These are phyloP conservation scores for Platalea minor DNA, from an alignment of 2,797 vertebrate genomes.

Conservation along the genomic window DNA sequence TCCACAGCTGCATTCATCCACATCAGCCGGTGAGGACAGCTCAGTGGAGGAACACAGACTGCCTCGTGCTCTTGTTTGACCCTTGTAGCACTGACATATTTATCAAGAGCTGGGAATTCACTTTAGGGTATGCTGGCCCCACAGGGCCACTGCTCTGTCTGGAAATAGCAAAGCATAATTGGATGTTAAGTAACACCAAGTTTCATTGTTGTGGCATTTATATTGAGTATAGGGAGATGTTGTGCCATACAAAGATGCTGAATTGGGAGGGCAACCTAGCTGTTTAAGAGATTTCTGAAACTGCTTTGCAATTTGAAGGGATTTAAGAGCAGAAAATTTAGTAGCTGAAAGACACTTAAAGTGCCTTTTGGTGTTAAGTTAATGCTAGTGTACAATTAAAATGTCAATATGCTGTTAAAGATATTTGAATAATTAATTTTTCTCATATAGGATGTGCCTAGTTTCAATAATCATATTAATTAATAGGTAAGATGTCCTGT, in stretches of 20 bases:
- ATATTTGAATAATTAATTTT: slow-evolving; percentile 22
- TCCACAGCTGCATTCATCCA: background rate
- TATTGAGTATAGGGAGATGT: background rate
- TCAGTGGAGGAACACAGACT: background rate
- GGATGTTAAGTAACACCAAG: background rate
- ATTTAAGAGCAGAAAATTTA: background rate
- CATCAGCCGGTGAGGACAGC: background rate
- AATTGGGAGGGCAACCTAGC: background rate
- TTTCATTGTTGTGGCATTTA: background rate
- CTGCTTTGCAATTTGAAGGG: background rate
- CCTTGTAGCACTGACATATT: slow-evolving; percentile 8
- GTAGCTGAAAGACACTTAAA: background rate
- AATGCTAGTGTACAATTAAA: slow-evolving; percentile 18
- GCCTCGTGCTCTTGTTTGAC: background rate
- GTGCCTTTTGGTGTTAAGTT: background rate
- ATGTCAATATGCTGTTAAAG: slow-evolving; percentile 26
- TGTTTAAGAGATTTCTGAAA: background rate
- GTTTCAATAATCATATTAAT: background rate
- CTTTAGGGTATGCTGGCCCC: background rate
- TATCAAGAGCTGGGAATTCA: background rate
- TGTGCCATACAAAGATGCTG: background rate
- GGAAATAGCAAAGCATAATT: background rate
- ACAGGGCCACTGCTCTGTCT: background rate
- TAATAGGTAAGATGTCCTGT: background rate
- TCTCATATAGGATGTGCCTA: background rate